phyloP scores from a whole-genome alignment of 2,888 invertebrate genomes.

The Drosophila birchii region DNA sequence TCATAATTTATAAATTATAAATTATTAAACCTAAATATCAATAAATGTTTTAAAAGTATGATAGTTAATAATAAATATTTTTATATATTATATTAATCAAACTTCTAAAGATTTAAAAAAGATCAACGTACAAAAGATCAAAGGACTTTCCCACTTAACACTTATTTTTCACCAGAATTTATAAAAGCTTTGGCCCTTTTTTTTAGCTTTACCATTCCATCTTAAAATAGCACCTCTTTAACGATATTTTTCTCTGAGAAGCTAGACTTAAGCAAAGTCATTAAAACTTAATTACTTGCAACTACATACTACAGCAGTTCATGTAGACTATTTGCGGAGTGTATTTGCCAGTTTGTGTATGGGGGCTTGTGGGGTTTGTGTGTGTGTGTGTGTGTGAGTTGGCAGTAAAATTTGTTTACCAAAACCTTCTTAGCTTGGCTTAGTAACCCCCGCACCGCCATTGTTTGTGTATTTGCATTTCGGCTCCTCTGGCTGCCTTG shows the following conservation, averaged over 20 bases:
- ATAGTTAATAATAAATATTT: not conserved
- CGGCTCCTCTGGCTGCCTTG: constrained; percentile 37
- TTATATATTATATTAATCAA: not conserved
- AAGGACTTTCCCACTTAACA: not conserved
- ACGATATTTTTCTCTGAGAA: not conserved
- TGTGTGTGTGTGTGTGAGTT: constrained; percentile 47
- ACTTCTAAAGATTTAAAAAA: not conserved
- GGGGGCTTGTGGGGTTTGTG: constrained; percentile 39
- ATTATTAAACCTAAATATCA: not conserved
- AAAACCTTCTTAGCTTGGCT: constrained; percentile 79
- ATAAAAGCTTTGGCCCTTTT: too few relatives aligned
- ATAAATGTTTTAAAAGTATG: not conserved
- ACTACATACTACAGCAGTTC: not conserved
- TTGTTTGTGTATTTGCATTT: constrained; percentile 79
- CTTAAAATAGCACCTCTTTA: not conserved
- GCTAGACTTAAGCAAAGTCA: not conserved
- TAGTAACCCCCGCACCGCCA: constrained; percentile 74
- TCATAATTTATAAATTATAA: not conserved
- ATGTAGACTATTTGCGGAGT: constrained; percentile 13
- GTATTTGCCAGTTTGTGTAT: constrained; percentile 31
- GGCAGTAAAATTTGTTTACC: constrained; percentile 70
- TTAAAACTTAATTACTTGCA: constrained; percentile 8
- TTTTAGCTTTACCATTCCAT: too few relatives aligned
- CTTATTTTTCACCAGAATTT: too few relatives aligned
- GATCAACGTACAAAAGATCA: not conserved